These are phyloP conservation scores for Otis tarda DNA, from an alignment of 2,113 vertebrate genomes.

Conservation along the genomic window DNA sequence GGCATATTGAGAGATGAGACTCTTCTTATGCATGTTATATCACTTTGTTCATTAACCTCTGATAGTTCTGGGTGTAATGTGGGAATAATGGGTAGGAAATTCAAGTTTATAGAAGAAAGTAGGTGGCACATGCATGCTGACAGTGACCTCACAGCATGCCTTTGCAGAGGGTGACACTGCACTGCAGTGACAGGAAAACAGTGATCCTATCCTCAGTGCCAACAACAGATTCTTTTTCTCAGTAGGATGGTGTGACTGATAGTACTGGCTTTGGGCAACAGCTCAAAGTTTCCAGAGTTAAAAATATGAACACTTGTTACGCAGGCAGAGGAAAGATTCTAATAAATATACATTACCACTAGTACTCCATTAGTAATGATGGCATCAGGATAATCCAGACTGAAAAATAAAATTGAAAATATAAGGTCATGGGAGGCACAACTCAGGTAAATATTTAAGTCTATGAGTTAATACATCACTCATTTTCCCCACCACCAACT, in stretches of 20 bases:
- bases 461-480: neutral
- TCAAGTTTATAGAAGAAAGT: neutral
- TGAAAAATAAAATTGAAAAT: conserved; percentile 66
- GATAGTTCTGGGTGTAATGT: neutral
- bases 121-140: neutral
- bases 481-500: neutral
- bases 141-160: neutral
- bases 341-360: conserved; percentile 75
- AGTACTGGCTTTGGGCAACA: neutral
- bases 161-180: neutral
- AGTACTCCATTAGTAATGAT: conserved; percentile 82
- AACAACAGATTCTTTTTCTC: neutral
- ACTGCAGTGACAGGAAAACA: neutral
- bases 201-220: too few relatives aligned
- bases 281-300: neutral
- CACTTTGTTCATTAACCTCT: neutral
- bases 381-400: conserved; percentile 61
- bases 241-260: neutral
- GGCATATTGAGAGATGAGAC: accelerated
- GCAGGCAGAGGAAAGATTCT: neutral
- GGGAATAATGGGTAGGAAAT: neutral
- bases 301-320: neutral
- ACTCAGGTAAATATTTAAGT: neutral
- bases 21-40: neutral
- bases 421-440: neutral